Conservation (phyloP, 2,113 vertebrate species). For the Oncorhynchus nerka region DNA sequence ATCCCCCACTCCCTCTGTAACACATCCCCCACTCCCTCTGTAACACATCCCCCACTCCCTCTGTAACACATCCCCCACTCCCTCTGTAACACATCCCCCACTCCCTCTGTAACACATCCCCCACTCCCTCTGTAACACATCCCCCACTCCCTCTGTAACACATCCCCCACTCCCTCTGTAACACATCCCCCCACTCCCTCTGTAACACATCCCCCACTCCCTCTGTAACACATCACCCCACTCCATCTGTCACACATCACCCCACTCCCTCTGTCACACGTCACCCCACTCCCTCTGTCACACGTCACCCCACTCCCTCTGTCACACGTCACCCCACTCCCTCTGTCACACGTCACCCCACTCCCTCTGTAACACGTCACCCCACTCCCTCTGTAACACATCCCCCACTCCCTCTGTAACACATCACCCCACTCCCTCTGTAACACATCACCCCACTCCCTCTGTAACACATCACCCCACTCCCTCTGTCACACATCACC, state of each 20-base stretch:
- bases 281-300: constrained; percentile 2
- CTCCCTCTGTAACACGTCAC: constrained; percentile 2
- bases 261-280: background rate
- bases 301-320: background rate
- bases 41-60: background rate
- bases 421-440: background rate
- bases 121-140: constrained; percentile 11
- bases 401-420: background rate
- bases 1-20: constrained; percentile 5
- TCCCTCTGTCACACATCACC: background rate
- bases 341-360: constrained; percentile 3
- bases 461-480: constrained; percentile 3
- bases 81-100: constrained; percentile 13
- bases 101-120: constrained; percentile 11
- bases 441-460: background rate
- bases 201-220: constrained; percentile 10
- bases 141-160: constrained; percentile 19
- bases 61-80: constrained; percentile 22
- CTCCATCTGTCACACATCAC: background rate
- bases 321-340: too few relatives aligned
- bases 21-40: constrained; percentile 23
- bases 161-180: constrained; percentile 25
- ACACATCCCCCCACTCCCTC: constrained; percentile 22
- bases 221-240: constrained; percentile 4
- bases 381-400: background rate